Conservation (phyloP, 1,140 invertebrate species). For the Mactra quadrangularis region DNA sequence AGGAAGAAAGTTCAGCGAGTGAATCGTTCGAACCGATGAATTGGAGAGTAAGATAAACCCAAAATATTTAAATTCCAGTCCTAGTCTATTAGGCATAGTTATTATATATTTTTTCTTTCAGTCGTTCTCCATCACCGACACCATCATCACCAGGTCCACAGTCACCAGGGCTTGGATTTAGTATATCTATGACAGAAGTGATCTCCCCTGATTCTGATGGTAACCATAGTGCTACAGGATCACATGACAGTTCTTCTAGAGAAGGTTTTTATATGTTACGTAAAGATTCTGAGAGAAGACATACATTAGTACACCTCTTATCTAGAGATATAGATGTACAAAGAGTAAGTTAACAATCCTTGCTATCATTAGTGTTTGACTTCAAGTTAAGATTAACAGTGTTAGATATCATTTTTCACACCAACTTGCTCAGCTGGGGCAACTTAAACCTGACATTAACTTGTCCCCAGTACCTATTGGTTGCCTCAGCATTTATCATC, state of each 20-base stretch:
- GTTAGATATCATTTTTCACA: background rate
- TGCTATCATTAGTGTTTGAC: background rate
- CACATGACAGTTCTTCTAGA: conserved; percentile 69
- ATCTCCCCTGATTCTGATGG: conserved; percentile 77
- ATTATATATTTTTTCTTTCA: too few species aligned
- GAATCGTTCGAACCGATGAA: too few species aligned
- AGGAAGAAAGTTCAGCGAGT: too few species aligned
- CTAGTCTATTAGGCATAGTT: too few species aligned
- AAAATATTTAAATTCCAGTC: too few species aligned
- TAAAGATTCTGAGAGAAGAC: conserved; percentile 97
- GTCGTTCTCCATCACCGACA: conserved; percentile 53
- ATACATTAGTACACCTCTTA: conserved; percentile 95
- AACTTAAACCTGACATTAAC: too few species aligned
- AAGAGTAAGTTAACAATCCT: conserved; percentile 19
- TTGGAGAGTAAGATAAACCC: too few species aligned
- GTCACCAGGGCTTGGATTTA: conserved; percentile 45
- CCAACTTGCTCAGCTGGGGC: background rate
- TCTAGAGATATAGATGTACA: conserved; percentile 90
- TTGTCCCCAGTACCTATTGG: background rate
- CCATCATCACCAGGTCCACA: conserved; percentile 41
- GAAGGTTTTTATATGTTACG: conserved; percentile 96
- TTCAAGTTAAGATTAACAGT: too few species aligned
- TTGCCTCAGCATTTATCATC: background rate
- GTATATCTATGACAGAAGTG: conserved; percentile 69
- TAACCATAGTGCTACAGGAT: conserved; percentile 57